Evolutionary conservation across 1,140 invertebrate species (phyloP), one percentile per base, ranked within the genome.

Genomic region (Bombus pascuorum): DNA sequence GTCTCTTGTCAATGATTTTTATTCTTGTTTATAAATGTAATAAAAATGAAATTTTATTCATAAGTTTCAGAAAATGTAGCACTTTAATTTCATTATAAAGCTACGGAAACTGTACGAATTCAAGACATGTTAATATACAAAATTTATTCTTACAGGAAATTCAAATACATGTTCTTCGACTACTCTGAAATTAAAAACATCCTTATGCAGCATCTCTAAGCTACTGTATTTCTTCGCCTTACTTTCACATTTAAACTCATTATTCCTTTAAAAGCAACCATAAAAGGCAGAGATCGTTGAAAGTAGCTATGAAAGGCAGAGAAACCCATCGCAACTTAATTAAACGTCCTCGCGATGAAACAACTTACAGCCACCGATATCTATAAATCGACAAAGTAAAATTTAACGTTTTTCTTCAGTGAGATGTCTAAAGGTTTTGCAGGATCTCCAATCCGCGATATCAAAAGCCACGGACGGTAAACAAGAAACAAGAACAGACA

Each of bases 401-500:
- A n/a, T 73, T 47, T 18, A 47, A 73, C 28, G 15, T 73, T 73
- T 15, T 22, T 10, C 71, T 1, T 73, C 1, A 3, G 6, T 8
- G 32, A 44, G 28, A 4, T 6, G 13, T 5, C 6, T 6, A 18
- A 73, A 73, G 15, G 39, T 6, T 73, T 44, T 28, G 12, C 39
- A n/a, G n/a, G 13, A 32, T n/a, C 42, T 28, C 28, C 13, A 18
- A 73, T 73, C 42, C 28, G 65, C 9, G 34, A 68, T 68, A 34
- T 68, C 71, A 10, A 44, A 15, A 44, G 28, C 71, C 42, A 44
- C 28, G 12, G 25, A 66, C 32, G 65, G 74, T 59, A 37, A 39
- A 78, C 53, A 80, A 86, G 86, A 62, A 75, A 15, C 73, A 53
- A 53, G 22, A 34, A 75, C 44, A 34, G 32, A 12, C 39, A 34